Conservation (phyloP, 2,797 vertebrate genomes). For the Microchirus variegatus region DNA sequence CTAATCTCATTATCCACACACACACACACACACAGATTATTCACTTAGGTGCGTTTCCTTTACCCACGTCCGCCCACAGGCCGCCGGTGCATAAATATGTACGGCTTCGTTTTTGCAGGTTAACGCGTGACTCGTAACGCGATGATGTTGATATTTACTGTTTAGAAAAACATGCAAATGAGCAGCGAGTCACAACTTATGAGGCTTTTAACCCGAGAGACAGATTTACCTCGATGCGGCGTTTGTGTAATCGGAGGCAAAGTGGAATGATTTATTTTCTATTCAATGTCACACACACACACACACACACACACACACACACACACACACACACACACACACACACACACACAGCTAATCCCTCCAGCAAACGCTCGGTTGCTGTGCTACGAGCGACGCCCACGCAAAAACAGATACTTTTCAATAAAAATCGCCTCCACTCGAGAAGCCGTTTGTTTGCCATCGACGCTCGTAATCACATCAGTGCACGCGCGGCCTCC, state of each 20-base stretch:
- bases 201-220: no score
- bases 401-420: constrained; percentile 15
- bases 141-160: no score
- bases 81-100: no score
- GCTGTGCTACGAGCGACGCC: constrained; percentile 53
- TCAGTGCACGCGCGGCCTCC: no score
- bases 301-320: background rate
- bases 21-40: no score
- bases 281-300: constrained; percentile 5
- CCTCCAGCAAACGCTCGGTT: constrained; percentile 41
- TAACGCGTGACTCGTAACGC: no score
- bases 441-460: constrained; percentile 5
- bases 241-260: constrained; percentile 3
- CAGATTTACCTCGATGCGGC: no score
- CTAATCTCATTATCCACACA: background rate
- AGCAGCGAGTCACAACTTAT: no score
- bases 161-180: no score
- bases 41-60: no score
- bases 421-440: constrained; percentile 13
- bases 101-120: no score
- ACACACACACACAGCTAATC: constrained; percentile 24
- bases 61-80: no score
- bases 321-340: background rate
- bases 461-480: background rate
- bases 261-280: constrained; percentile 29